phyloP scores from a whole-genome alignment of 2,113 vertebrate species.

The Ceyx margarethae region DNA sequence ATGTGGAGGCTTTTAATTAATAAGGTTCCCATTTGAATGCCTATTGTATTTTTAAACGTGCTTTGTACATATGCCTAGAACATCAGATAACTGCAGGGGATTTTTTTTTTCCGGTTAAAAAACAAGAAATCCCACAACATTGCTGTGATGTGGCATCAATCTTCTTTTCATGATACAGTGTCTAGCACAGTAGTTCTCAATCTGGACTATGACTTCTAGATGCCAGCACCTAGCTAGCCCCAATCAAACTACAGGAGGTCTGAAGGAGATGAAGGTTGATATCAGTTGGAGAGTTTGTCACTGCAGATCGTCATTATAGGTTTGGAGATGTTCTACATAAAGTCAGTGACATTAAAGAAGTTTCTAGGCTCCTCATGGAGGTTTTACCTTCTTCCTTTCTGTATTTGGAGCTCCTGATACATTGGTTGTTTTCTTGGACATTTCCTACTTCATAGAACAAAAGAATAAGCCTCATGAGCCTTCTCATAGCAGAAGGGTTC shows the following conservation, averaged over 20 bases:
- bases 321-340: background rate
- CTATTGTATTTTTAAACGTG: slow-evolving; percentile 42
- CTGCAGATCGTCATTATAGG: background rate
- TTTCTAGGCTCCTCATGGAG: background rate
- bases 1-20: slow-evolving; percentile 60
- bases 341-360: background rate
- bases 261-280: background rate
- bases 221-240: background rate
- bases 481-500: background rate
- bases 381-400: background rate
- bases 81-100: background rate
- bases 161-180: background rate
- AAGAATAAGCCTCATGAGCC: background rate
- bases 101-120: slow-evolving; percentile 18
- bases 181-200: background rate
- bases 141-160: background rate
- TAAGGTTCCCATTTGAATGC: slow-evolving; percentile 51
- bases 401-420: background rate
- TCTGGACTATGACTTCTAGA: background rate
- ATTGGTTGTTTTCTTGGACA: background rate
- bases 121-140: background rate
- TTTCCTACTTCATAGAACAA: background rate
- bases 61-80: slow-evolving; percentile 7
- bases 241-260: background rate
- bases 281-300: background rate